Base-by-base conservation (phyloP, 2,888 invertebrate species). In the Polylopha cassiicola region DNA sequence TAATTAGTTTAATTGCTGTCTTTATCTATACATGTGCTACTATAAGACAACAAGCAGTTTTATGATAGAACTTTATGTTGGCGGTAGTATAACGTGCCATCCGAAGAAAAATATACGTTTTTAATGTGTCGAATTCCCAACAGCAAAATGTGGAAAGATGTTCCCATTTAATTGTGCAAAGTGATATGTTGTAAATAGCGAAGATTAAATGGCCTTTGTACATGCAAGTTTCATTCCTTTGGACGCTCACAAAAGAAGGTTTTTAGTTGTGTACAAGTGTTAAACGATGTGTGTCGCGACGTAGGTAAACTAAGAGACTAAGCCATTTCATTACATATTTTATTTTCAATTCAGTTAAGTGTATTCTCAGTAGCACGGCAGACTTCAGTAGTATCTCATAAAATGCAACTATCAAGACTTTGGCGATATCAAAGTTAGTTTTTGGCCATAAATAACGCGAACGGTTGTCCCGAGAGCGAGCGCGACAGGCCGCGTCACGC, bases 391-490 rank as follows among this genome's bases (percentile, higher is more conserved):
- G 41, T 41, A 15, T 22, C 41, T 29, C 32, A 50, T 51, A 57
- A 65, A 60, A 55, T 55, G 58, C 57, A 59, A 65, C 61, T 63
- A 69, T 64, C 69, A 69, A 52, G 60, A 50, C 46, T 45, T 43
- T 59, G 60, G 64, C 62, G 58, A 54, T 62, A 50, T 50, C 48
- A 59, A 59, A 65, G 50, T 55, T 58, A 33, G 39, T 33, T 43
- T 39, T 56, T 54, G 52, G 59, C 59, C 61, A 79, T 77, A 77
- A 78, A 79, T 74, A 70, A 77, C 65, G 63, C 65, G 73, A 68
- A 61, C 70, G 62, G 57, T 64, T 70, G 53, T 56, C 56, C 54
- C 50, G 58, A 67, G 70, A 70, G 66, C 69, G 73, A 70, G 69
- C 70, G 67, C 63, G 71, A 57, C 62, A 52, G n/a, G n/a, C 50